Percentiles rank a stretch among this genome's conserved stretches.
Conservation (phyloP, 1,140 invertebrate genomes). For the Campoletis sonorensis region DNA sequence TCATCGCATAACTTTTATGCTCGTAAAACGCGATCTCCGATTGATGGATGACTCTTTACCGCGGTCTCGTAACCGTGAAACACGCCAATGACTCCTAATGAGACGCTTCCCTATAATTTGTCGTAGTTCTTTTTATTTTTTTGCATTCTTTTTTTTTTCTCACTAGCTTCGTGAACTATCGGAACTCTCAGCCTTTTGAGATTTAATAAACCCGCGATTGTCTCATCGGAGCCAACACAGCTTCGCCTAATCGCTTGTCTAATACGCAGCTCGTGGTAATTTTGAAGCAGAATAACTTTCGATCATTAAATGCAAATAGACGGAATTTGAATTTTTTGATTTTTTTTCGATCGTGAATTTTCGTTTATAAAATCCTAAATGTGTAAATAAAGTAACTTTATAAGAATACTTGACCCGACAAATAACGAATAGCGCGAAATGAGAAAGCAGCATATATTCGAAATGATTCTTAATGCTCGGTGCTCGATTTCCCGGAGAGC, state of each 20-base stretch:
- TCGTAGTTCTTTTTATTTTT: not conserved
- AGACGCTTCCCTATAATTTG: slow-evolving; percentile 15
- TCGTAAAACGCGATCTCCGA: slow-evolving; percentile 6
- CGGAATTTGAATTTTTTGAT: not conserved
- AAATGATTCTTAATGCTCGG: not conserved
- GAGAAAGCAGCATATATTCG: not conserved
- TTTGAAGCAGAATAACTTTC: not conserved
- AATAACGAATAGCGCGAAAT: too few relatives aligned
- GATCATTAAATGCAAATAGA: not conserved
- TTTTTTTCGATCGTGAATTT: not conserved
- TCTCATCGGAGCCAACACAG: not conserved
- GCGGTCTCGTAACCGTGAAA: not conserved
- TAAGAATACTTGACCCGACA: too few relatives aligned
- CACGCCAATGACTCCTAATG: not conserved
- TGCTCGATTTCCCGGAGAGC: not conserved
- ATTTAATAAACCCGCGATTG: not conserved
- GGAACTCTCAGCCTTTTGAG: not conserved
- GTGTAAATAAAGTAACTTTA: too few relatives aligned
- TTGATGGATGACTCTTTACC: not conserved
- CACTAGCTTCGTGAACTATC: not conserved
- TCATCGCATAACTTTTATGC: not conserved
- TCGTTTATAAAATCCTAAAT: not conserved
- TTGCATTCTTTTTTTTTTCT: not conserved
- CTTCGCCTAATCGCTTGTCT: not conserved
- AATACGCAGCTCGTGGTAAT: not conserved